Conservation (phyloP, 1,140 invertebrate genomes). For the Polypedilum vanderplanki region DNA sequence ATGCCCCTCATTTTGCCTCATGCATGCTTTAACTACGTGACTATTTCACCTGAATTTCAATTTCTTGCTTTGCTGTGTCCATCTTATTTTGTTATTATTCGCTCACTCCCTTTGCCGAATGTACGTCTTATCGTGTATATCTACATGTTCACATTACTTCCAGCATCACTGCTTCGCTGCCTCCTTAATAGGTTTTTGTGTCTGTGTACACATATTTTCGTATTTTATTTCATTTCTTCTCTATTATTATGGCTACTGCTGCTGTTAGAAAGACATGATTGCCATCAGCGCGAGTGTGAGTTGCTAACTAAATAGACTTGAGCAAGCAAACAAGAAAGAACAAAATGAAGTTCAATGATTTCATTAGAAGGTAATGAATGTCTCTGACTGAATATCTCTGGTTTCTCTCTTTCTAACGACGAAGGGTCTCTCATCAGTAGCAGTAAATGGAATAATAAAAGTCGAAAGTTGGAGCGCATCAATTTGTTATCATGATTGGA, state of each 20-base stretch:
- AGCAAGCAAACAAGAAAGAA: background rate
- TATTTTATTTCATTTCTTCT: constrained; percentile 27
- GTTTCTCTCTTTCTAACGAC: no score
- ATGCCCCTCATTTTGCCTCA: background rate
- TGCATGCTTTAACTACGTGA: constrained; percentile 20
- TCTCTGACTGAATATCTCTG: no score
- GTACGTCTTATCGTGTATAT: background rate
- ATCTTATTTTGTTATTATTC: constrained; percentile 21
- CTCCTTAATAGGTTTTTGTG: constrained; percentile 2
- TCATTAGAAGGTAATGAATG: constrained; percentile 25
- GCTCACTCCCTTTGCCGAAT: background rate
- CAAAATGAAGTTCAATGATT: constrained; percentile 23
- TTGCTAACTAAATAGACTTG: background rate
- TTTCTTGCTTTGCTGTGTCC: constrained; percentile 8
- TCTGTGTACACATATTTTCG: background rate
- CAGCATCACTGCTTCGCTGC: background rate
- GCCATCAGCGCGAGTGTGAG: background rate
- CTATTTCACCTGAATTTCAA: constrained; percentile 29
- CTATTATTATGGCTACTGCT: constrained; percentile 18
- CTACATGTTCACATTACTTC: background rate
- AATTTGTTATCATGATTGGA: constrained; percentile 27
- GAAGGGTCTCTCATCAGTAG: no score
- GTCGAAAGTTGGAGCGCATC: background rate
- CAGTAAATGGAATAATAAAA: constrained; percentile 27
- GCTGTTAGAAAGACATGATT: constrained; percentile 1